phyloP scores from a whole-genome alignment of 1,140 invertebrate species.

The Tribolium madens region DNA sequence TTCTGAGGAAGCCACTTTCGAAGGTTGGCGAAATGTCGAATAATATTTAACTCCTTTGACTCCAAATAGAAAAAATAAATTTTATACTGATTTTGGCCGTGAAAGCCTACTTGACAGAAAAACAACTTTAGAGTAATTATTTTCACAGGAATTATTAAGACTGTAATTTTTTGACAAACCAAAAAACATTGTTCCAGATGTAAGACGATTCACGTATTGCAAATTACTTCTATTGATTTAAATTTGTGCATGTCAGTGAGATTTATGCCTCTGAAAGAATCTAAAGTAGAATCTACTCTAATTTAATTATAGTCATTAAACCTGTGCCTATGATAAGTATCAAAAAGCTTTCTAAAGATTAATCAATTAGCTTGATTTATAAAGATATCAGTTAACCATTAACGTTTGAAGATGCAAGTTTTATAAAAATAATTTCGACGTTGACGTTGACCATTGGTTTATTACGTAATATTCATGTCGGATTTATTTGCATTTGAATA shows the following conservation, averaged over 20 bases:
- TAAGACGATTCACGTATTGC: too few species aligned
- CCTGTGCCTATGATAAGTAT: constrained; percentile 28
- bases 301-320: constrained; percentile 35
- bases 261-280: constrained; percentile 10
- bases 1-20: too few species aligned
- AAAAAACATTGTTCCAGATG: too few species aligned
- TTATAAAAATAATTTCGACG: constrained; percentile 15
- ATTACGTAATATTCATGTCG: not conserved
- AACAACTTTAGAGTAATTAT: too few species aligned
- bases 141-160: too few species aligned
- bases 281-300: constrained; percentile 26
- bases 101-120: too few species aligned
- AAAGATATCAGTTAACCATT: constrained; percentile 21
- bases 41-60: too few species aligned
- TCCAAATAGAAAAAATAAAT: too few species aligned
- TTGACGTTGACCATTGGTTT: too few species aligned
- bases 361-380: constrained; percentile 20
- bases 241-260: not conserved
- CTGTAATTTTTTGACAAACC: too few species aligned
- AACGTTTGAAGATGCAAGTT: not conserved
- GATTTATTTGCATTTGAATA: not conserved
- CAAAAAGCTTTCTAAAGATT: constrained; percentile 28
- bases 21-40: too few species aligned
- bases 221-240: not conserved
- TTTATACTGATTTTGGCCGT: too few species aligned